phyloP scores from a whole-genome alignment of 2,797 vertebrate genomes.

The Discoglossus pictus region DNA sequence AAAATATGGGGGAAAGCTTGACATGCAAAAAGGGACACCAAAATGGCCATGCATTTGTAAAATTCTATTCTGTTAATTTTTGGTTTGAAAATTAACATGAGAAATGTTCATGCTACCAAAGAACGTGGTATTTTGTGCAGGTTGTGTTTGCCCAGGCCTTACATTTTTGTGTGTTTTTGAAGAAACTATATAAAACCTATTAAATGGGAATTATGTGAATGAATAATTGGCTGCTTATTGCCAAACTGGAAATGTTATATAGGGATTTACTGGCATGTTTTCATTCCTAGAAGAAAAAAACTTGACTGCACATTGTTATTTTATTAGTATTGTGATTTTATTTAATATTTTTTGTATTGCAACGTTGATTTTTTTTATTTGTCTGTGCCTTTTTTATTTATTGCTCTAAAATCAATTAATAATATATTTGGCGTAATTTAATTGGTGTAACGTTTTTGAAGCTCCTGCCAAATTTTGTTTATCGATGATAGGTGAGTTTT shows the following conservation, averaged over 20 bases:
- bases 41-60: too few relatives aligned
- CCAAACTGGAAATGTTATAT: constrained; percentile 94
- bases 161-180: constrained; percentile 61
- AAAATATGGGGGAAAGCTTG: too few relatives aligned
- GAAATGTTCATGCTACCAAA: constrained; percentile 49
- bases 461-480: constrained; percentile 69
- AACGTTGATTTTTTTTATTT: constrained; percentile 86
- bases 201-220: constrained; percentile 76
- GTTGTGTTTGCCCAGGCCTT: constrained; percentile 62
- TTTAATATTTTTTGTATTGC: constrained; percentile 92
- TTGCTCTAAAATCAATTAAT: constrained; percentile 97
- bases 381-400: constrained; percentile 95
- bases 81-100: not conserved
- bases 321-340: constrained; percentile 90
- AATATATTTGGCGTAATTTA: constrained; percentile 87
- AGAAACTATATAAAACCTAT: constrained; percentile 22
- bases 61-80: constrained; percentile 20
- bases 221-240: constrained; percentile 77
- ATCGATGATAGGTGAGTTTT: constrained; percentile 69
- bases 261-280: constrained; percentile 85
- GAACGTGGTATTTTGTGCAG: constrained; percentile 46
- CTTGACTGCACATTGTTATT: constrained; percentile 98
- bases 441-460: constrained; percentile 75
- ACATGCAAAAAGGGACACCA: too few relatives aligned
- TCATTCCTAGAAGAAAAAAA: constrained; percentile 86